phyloP scores from a whole-genome alignment of 1,140 invertebrate species.

The Pogonus chalceus region DNA sequence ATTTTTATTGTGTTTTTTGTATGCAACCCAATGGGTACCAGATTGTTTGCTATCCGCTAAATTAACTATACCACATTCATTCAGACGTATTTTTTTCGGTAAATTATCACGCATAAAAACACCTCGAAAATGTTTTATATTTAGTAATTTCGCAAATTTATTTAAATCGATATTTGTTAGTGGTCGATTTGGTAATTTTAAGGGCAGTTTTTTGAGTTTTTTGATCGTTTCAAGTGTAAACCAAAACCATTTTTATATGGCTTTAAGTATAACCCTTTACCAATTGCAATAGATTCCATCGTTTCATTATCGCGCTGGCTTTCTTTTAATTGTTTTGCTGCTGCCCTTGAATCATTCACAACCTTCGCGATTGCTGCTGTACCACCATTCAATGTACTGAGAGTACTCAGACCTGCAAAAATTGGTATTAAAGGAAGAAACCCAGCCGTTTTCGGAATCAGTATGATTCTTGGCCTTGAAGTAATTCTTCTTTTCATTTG shows the following conservation, averaged over 20 bases:
- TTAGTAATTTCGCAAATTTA: conserved; percentile 14
- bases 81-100: conserved; percentile 11
- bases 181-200: conserved; percentile 10
- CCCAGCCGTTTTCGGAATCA: conserved; percentile 30
- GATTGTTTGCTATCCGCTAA: conserved; percentile 16
- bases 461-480: too few relatives aligned
- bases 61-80: conserved; percentile 18
- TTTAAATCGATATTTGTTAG: conserved; percentile 22
- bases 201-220: conserved; percentile 19
- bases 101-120: conserved; percentile 28
- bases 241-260: conserved; percentile 28
- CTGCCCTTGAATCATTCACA: conserved; percentile 26
- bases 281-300: conserved; percentile 29
- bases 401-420: conserved; percentile 31
- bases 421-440: conserved; percentile 31
- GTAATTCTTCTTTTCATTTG: too few relatives aligned
- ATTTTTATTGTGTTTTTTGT: conserved; percentile 20
- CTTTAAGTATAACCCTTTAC: conserved; percentile 30
- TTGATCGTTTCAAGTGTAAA: conserved; percentile 11
- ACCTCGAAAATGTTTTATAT: conserved; percentile 27
- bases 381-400: conserved; percentile 27
- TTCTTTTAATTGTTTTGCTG: conserved; percentile 25
- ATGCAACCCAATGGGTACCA: conserved; percentile 24
- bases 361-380: conserved; percentile 28
- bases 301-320: conserved; percentile 26